Percentiles rank a stretch among this genome's conserved stretches.
phyloP scores from a whole-genome alignment of 2,888 invertebrate species.

The Gortyna flavago region DNA sequence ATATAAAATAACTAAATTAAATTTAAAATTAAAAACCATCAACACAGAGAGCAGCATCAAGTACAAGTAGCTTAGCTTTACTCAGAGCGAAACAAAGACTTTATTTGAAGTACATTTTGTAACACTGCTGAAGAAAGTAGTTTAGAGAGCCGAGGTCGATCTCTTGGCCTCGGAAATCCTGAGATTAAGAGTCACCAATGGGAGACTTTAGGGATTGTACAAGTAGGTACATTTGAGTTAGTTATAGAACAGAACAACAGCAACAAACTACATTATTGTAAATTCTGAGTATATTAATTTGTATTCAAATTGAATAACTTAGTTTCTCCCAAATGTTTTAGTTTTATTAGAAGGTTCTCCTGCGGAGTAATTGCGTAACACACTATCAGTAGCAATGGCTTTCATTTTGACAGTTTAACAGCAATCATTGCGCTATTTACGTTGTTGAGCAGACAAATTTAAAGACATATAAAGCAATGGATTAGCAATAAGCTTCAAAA shows the following conservation, averaged over 20 bases:
- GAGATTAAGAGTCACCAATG: slow-evolving; percentile 35
- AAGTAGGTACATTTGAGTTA: slow-evolving; percentile 10
- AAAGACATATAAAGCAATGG: too few relatives aligned
- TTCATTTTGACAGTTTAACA: background rate
- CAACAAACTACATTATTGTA: slow-evolving; percentile 5
- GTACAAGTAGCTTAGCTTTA: slow-evolving; percentile 13
- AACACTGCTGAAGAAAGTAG: slow-evolving; percentile 41
- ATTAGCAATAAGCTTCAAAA: too few relatives aligned
- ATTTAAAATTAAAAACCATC: slow-evolving; percentile 5
- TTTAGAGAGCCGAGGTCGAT: slow-evolving; percentile 19
- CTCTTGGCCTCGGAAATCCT: slow-evolving; percentile 27
- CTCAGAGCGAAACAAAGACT: slow-evolving; percentile 31
- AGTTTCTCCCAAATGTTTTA: slow-evolving; percentile 8
- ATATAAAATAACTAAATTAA: background rate
- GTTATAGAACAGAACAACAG: slow-evolving; percentile 10
- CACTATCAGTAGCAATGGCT: background rate
- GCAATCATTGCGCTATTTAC: background rate
- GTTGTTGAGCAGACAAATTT: background rate
- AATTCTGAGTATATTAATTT: slow-evolving; percentile 7
- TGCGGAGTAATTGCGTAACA: background rate
- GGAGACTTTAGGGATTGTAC: slow-evolving; percentile 16
- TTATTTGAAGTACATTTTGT: slow-evolving; percentile 36
- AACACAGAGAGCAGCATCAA: background rate
- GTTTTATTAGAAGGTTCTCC: background rate
- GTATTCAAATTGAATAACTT: slow-evolving; percentile 15